Percentiles rank a stretch among this genome's conserved stretches.
phyloP scores from a whole-genome alignment of 2,797 vertebrate genomes.

The Megaceryle alcyon region DNA sequence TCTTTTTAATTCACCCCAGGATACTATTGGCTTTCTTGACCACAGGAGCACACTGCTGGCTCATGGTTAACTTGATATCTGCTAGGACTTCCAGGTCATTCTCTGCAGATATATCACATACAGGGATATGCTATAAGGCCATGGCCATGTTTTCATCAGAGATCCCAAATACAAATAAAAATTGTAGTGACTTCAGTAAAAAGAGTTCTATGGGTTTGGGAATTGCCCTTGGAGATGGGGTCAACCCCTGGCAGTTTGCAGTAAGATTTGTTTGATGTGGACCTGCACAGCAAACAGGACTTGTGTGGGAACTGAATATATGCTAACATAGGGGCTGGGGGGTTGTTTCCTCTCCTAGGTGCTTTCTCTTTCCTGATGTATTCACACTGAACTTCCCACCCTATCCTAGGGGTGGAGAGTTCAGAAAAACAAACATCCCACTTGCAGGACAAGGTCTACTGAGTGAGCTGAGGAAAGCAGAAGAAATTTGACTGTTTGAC shows the following conservation, averaged over 20 bases:
- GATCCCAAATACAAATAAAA: not conserved
- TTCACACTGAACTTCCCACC: not conserved
- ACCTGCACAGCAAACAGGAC: not conserved
- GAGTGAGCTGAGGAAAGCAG: not conserved
- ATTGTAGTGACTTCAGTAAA: not conserved
- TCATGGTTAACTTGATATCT: not conserved
- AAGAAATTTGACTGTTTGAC: not conserved
- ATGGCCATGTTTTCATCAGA: not conserved
- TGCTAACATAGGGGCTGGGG: rapidly evolving
- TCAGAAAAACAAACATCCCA: not conserved
- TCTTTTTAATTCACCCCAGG: not conserved
- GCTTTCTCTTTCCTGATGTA: not conserved
- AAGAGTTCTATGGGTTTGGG: not conserved
- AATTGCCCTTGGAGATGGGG: not conserved
- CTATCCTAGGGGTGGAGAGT: not conserved
- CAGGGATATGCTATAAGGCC: not conserved
- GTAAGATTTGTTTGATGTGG: not conserved
- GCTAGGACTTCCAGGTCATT: not conserved
- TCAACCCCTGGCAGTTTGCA: not conserved
- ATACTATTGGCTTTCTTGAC: not conserved
- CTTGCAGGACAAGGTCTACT: not conserved
- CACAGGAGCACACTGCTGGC: not conserved
- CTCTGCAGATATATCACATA: not conserved
- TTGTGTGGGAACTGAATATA: not conserved
- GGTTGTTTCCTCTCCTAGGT: not conserved